Evolutionary conservation across 2,888 invertebrate genomes (phyloP).

Genomic region (Apodemia mormo): DNA sequence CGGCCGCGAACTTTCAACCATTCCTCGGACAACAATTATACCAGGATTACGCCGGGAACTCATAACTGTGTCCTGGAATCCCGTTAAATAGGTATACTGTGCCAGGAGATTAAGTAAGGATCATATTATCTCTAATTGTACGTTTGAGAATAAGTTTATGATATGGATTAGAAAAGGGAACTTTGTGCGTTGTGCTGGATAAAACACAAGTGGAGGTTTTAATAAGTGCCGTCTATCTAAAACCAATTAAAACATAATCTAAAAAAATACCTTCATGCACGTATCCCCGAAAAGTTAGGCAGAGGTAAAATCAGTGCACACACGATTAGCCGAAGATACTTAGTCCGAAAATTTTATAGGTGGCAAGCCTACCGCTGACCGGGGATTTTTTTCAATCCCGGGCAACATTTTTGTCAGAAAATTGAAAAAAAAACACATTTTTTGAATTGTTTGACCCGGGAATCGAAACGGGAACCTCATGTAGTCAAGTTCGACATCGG

Average conservation of each 20-base stretch:
- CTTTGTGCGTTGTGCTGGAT: conserved; percentile 23
- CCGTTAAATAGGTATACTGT: conserved; percentile 77
- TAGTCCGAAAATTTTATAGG: no score
- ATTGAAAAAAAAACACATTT: no score
- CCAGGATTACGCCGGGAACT: conserved; percentile 59
- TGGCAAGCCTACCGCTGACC: no score
- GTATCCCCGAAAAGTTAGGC: no score
- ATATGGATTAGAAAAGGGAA: conserved; percentile 44
- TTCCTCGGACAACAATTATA: conserved; percentile 76
- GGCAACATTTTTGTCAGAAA: no score
- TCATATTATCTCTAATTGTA: conserved; percentile 73
- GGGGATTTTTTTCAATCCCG: no score
- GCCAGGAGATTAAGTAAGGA: conserved; percentile 66
- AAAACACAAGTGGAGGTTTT: background rate
- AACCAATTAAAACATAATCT: background rate
- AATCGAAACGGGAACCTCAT: no score
- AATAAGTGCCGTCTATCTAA: background rate
- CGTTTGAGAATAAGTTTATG: conserved; percentile 69
- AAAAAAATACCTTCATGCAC: no score
- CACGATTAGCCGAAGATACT: no score
- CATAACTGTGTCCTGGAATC: conserved; percentile 70
- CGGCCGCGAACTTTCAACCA: conserved; percentile 61
- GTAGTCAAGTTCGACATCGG: no score
- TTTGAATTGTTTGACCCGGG: no score
- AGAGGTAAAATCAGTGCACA: no score